Percentiles rank a stretch among this genome's conserved stretches.
phyloP scores from a whole-genome alignment of 1,140 invertebrate species.

The Bombus confusus region DNA sequence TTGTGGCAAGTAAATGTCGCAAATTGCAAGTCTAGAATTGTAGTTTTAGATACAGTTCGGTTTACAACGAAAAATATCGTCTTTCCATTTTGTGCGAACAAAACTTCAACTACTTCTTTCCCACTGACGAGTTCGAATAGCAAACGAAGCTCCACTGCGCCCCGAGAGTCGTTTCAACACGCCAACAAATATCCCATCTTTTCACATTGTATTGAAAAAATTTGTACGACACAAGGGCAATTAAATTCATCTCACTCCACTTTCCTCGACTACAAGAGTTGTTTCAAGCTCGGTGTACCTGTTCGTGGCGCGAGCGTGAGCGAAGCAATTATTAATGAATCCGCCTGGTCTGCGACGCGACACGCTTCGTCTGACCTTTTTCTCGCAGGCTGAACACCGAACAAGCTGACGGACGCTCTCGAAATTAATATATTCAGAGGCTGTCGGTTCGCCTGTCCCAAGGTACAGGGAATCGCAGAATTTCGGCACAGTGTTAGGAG shows the following conservation, averaged over 20 bases:
- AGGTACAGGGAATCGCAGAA: conserved; percentile 34
- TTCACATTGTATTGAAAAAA: not conserved
- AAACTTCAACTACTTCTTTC: too few species aligned
- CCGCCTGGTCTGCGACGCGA: conserved; percentile 28
- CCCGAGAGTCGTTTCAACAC: too few species aligned
- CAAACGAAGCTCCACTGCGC: too few species aligned
- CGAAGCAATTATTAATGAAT: conserved; percentile 48
- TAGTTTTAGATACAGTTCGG: too few species aligned
- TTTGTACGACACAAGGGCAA: not conserved
- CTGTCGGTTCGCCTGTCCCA: conserved; percentile 17
- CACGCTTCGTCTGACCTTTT: conserved; percentile 46
- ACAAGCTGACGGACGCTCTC: conserved; percentile 1
- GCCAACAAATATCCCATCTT: not conserved
- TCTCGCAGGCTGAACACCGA: not conserved
- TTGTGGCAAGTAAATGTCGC: too few species aligned
- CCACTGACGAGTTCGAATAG: too few species aligned
- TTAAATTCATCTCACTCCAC: not conserved
- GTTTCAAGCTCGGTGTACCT: not conserved
- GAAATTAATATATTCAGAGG: conserved; percentile 40
- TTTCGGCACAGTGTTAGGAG: conserved; percentile 36
- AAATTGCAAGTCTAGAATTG: too few species aligned
- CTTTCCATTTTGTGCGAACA: too few species aligned
- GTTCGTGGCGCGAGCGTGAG: not conserved
- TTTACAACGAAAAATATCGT: too few species aligned
- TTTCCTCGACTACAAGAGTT: not conserved